Evolutionary conservation across 2,797 vertebrate species (phyloP).

Genomic region (Sebastes variabilis): DNA sequence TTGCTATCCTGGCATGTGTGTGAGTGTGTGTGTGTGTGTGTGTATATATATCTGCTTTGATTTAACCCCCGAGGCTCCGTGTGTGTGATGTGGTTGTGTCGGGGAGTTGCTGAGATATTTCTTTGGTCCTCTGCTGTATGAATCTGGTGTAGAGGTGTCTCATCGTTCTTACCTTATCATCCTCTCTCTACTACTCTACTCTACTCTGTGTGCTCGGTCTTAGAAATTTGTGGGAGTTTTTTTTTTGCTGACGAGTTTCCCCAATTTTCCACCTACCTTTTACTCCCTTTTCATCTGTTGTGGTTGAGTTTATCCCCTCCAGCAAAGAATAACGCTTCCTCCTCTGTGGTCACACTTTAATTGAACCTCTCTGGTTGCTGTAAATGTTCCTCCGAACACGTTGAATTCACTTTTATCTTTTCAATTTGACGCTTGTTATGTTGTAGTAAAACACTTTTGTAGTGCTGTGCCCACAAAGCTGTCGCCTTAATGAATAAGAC

Average conservation of each 20-base stretch:
- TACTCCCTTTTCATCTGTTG: background rate
- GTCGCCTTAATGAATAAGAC: constrained; percentile 23
- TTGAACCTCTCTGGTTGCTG: constrained; percentile 20
- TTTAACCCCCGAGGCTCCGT: background rate
- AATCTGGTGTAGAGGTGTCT: background rate
- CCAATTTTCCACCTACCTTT: background rate
- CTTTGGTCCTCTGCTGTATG: background rate
- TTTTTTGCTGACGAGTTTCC: background rate
- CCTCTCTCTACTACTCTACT: background rate
- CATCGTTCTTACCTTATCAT: background rate
- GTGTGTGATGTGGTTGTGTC: constrained; percentile 8
- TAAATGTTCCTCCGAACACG: constrained; percentile 14
- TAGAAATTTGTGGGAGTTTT: background rate
- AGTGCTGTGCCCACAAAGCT: constrained; percentile 19
- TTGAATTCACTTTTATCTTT: constrained; percentile 48
- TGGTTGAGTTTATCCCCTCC: constrained; percentile 25
- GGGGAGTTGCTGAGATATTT: background rate
- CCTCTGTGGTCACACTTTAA: constrained; percentile 41
- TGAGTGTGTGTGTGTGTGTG: background rate
- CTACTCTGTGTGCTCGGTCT: background rate
- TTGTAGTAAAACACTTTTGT: constrained; percentile 21
- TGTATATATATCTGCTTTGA: background rate
- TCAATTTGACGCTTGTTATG: background rate
- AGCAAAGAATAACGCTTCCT: constrained; percentile 51
- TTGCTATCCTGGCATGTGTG: background rate